These are phyloP conservation scores for Pseudomyrmex gracilis DNA, from an alignment of 1,140 invertebrate species.

Conservation along the genomic window DNA sequence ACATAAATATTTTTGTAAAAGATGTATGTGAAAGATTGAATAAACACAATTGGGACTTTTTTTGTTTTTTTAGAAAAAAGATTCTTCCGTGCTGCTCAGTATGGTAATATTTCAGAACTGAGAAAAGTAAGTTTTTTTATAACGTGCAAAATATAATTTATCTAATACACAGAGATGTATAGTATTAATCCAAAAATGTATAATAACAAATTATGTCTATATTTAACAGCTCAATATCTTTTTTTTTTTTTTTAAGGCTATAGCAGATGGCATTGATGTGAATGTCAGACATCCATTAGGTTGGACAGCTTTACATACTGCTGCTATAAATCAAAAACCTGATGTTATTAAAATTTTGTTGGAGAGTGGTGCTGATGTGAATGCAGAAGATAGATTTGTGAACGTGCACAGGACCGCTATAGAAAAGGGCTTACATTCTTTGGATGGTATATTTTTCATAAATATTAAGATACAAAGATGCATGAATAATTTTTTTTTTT, in stretches of 20 bases:
- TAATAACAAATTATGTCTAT: too few relatives aligned
- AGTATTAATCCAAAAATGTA: too few relatives aligned
- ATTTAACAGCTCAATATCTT: too few relatives aligned
- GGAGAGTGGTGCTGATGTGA: conserved; percentile 91
- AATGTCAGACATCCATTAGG: conserved; percentile 91
- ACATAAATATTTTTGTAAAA: too few relatives aligned
- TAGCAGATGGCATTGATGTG: conserved; percentile 85
- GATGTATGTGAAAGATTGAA: not conserved
- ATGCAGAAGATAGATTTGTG: conserved; percentile 92
- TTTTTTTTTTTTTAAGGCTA: conserved; percentile 67
- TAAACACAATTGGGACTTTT: conserved; percentile 60
- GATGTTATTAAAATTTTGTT: conserved; percentile 90
- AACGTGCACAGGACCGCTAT: conserved; percentile 89
- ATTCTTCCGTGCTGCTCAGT: conserved; percentile 88
- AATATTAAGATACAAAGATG: not conserved
- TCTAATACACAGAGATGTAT: not conserved
- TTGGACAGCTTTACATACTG: conserved; percentile 95
- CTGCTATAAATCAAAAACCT: conserved; percentile 91
- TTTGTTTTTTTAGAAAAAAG: conserved; percentile 85
- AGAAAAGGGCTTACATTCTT: conserved; percentile 86
- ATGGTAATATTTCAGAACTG: conserved; percentile 88
- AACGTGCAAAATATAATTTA: not conserved
- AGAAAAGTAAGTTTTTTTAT: conserved; percentile 83
- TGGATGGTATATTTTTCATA: conserved; percentile 86
- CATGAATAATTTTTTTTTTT: not conserved